Evolutionary conservation across 1,140 invertebrate genomes (phyloP).

Genomic region (Drosophila nebulosa): DNA sequence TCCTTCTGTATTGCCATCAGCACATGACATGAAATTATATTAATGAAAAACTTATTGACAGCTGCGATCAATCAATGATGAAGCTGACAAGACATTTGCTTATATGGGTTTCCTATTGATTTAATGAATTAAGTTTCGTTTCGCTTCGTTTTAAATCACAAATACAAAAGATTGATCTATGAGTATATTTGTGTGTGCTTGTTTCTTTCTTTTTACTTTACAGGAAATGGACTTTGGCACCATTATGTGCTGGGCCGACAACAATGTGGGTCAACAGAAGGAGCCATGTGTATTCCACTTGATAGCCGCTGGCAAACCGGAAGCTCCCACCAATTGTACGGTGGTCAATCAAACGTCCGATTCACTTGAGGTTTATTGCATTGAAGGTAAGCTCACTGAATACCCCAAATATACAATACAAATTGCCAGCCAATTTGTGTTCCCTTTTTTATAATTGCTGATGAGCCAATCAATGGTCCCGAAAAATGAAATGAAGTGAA

Average conservation of each 20-base stretch:
- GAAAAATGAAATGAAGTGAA: conserved; percentile 26
- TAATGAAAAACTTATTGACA: conserved; percentile 79
- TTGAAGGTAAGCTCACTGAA: conserved; percentile 83
- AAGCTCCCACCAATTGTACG: conserved; percentile 90
- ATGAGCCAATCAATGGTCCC: conserved; percentile 69
- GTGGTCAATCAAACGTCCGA: conserved; percentile 90
- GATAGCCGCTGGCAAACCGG: conserved; percentile 89
- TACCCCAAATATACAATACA: conserved; percentile 1
- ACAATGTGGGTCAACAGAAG: conserved; percentile 85
- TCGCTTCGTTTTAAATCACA: conserved; percentile 30
- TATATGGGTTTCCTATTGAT: conserved; percentile 41
- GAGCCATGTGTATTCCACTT: conserved; percentile 89
- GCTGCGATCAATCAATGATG: conserved; percentile 65
- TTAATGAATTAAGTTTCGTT: conserved; percentile 63
- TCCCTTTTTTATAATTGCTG: conserved; percentile 64
- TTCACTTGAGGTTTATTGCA: conserved; percentile 89
- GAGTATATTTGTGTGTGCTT: neutral
- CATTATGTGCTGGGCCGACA: conserved; percentile 86
- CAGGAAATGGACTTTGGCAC: conserved; percentile 87
- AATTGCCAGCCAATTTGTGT: conserved; percentile 54
- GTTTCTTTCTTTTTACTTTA: conserved; percentile 24
- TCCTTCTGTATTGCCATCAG: neutral
- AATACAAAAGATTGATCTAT: neutral
- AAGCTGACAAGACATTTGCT: conserved; percentile 44
- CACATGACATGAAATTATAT: conserved; percentile 72